phyloP scores from a whole-genome alignment of 2,113 vertebrate species.

The Brienomyrus longianalis region DNA sequence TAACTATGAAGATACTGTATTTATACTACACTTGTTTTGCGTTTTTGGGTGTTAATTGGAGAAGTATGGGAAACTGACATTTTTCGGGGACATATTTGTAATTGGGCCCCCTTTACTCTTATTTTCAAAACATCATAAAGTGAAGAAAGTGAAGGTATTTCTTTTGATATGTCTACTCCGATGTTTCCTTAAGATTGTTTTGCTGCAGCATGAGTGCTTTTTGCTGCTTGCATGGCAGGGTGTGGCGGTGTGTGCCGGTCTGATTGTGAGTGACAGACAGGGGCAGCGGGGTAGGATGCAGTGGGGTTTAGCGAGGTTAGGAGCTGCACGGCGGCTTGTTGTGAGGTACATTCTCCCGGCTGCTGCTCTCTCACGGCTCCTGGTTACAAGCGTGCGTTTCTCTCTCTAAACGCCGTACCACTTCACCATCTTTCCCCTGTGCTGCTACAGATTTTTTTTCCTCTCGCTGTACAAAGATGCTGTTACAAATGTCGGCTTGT shows the following conservation, averaged over 20 bases:
- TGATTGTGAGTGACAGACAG: background rate
- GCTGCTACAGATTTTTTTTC: background rate
- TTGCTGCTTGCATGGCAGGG: background rate
- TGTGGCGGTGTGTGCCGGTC: background rate
- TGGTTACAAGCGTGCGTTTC: background rate
- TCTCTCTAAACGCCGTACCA: background rate
- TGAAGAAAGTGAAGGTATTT: background rate
- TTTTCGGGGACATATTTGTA: background rate
- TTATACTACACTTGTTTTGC: background rate
- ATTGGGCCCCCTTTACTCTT: background rate
- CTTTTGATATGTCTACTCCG: background rate
- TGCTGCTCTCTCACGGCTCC: background rate
- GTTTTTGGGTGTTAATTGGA: background rate
- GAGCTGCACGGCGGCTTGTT: background rate
- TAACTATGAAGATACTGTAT: background rate
- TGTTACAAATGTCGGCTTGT: background rate
- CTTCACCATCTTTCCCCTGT: background rate
- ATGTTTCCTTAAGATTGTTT: background rate
- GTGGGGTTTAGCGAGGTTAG: background rate
- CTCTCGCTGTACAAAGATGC: background rate
- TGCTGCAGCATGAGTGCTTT: background rate
- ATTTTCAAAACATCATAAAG: background rate
- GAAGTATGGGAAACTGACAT: background rate
- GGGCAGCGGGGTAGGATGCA: background rate
- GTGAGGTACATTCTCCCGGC: background rate